Conservation (phyloP, 2,113 vertebrate genomes). For the Coptodon rendalli region DNA sequence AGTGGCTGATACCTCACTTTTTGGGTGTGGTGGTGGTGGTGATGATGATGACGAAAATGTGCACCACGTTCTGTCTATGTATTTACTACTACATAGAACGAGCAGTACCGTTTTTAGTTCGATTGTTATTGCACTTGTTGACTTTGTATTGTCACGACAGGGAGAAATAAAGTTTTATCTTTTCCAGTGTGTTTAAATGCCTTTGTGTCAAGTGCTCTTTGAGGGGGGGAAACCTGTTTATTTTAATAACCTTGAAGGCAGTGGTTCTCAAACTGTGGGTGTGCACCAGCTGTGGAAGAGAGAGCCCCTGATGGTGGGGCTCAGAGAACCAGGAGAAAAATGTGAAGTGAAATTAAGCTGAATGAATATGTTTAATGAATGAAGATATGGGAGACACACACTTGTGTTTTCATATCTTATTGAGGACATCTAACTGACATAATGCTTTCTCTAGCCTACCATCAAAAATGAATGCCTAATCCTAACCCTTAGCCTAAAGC, state of each 20-base stretch:
- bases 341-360: not conserved
- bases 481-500: not conserved
- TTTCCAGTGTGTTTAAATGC: slow-evolving; percentile 72
- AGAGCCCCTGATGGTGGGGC: not conserved
- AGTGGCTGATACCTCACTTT: slow-evolving; percentile 66
- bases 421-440: not conserved
- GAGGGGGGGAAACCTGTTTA: not conserved
- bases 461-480: not conserved
- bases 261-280: not conserved
- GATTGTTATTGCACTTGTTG: slow-evolving; percentile 75
- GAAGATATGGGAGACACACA: not conserved
- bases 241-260: not conserved
- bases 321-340: not conserved
- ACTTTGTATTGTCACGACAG: slow-evolving; percentile 74
- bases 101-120: slow-evolving; percentile 52
- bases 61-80: slow-evolving; percentile 60
- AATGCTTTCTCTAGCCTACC: not conserved
- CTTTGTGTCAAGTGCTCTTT: slow-evolving; percentile 17
- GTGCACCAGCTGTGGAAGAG: not conserved
- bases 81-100: slow-evolving; percentile 64
- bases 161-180: slow-evolving; percentile 76
- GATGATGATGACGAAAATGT: slow-evolving; percentile 31
- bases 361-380: not conserved
- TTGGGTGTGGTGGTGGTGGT: slow-evolving; percentile 44
- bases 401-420: not conserved